Percentiles rank a stretch among this genome's conserved stretches.
Evolutionary conservation across 2,797 vertebrate species (phyloP).

Genomic region (Delichon dasypus): DNA sequence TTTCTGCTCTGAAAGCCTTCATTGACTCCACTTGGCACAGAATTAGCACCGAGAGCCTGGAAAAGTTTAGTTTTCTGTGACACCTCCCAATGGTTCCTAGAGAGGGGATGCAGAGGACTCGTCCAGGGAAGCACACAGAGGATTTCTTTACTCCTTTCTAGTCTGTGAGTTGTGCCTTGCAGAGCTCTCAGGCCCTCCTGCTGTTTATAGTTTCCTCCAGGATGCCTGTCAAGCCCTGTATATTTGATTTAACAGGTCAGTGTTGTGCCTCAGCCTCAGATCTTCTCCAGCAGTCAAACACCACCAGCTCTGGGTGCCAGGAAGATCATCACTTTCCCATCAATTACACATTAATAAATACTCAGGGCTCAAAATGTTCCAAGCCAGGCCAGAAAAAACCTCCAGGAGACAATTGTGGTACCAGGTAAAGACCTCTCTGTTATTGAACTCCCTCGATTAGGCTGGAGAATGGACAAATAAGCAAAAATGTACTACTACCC

Average conservation of each 20-base stretch:
- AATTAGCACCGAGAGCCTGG: background rate
- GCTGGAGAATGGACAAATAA: background rate
- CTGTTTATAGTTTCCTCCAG: background rate
- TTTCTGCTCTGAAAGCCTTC: background rate
- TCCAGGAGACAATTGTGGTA: background rate
- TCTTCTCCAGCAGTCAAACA: background rate
- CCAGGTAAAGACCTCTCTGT: background rate
- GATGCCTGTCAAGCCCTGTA: background rate
- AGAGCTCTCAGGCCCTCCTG: background rate
- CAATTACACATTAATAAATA: background rate
- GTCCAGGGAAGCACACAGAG: background rate
- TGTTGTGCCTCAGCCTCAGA: background rate
- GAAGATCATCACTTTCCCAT: background rate
- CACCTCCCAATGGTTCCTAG: background rate
- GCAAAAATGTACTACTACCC: background rate
- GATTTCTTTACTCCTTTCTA: background rate
- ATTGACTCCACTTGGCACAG: background rate
- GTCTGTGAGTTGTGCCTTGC: background rate
- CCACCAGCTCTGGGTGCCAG: background rate
- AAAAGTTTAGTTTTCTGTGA: background rate
- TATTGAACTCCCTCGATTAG: background rate
- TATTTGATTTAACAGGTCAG: background rate
- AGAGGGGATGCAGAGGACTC: background rate
- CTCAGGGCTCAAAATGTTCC: background rate
- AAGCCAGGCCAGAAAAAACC: background rate